These are phyloP conservation scores for Cochlearius cochlearius DNA, from an alignment of 2,113 vertebrate genomes.

Conservation along the genomic window DNA sequence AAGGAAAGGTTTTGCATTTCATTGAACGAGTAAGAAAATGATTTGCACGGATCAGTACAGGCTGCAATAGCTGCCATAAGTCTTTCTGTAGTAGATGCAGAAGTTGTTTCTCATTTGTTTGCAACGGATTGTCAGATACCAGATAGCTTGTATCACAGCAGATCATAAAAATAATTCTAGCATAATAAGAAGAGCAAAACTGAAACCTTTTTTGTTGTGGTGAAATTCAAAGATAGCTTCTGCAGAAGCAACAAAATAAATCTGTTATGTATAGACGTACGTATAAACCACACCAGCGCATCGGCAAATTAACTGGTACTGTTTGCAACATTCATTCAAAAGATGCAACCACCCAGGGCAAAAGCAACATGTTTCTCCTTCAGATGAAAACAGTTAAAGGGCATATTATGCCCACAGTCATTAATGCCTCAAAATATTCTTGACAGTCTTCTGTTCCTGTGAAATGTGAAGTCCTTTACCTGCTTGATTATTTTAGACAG, in stretches of 20 bases:
- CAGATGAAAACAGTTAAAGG: neutral
- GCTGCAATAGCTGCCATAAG: neutral
- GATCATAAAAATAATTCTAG: neutral
- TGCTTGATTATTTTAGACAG: slow-evolving; percentile 5
- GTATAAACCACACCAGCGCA: neutral
- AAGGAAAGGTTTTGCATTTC: neutral
- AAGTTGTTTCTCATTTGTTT: neutral
- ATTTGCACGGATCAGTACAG: neutral
- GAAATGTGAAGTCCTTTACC: slow-evolving; percentile 19
- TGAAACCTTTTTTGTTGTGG: neutral
- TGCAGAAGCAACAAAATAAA: neutral
- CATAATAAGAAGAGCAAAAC: neutral
- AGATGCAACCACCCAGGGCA: neutral
- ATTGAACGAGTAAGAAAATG: neutral
- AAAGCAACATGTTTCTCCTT: neutral
- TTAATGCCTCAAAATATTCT: neutral
- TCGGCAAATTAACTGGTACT: neutral
- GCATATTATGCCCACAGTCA: neutral
- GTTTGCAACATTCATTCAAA: neutral
- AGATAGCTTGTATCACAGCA: neutral
- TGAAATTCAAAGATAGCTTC: neutral
- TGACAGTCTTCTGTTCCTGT: neutral
- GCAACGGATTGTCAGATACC: neutral
- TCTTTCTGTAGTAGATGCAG: neutral
- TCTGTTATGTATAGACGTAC: neutral